Evolutionary conservation across 2,888 invertebrate species (phyloP).

Genomic region (Eupeodes latifasciatus): DNA sequence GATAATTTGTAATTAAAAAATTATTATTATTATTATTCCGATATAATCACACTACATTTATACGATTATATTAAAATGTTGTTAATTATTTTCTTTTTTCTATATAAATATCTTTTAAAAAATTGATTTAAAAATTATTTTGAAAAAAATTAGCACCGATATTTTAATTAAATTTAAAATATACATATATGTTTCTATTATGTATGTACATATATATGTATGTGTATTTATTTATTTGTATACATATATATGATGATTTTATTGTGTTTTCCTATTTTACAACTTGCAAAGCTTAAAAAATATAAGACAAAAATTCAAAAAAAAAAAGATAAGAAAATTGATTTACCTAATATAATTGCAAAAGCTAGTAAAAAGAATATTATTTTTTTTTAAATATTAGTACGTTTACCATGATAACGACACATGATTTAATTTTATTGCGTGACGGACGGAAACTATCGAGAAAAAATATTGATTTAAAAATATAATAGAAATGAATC

Average conservation of each 20-base stretch:
- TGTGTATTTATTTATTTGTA: constrained; percentile 3
- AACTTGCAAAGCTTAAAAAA: constrained; percentile 69
- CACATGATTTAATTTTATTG: constrained; percentile 40
- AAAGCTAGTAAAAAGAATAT: constrained; percentile 43
- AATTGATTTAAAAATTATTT: constrained; percentile 68
- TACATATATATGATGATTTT: constrained; percentile 15
- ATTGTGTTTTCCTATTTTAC: constrained; percentile 39
- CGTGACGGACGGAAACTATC: constrained; percentile 70
- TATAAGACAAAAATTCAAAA: constrained; percentile 54
- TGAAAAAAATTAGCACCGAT: constrained; percentile 74
- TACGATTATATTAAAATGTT: constrained; percentile 33
- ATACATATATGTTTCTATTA: background rate
- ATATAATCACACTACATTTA: constrained; percentile 11
- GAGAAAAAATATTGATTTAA: background rate
- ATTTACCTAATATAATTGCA: constrained; percentile 44
- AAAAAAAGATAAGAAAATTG: constrained; percentile 20
- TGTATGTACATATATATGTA: background rate
- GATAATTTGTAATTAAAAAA: constrained; percentile 12
- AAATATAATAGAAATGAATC: background rate
- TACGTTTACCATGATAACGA: constrained; percentile 28
- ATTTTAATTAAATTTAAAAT: constrained; percentile 59
- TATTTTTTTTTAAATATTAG: background rate
- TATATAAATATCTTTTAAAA: constrained; percentile 27
- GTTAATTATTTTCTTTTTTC: constrained; percentile 7
- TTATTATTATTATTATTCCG: constrained; percentile 23